phyloP scores from a whole-genome alignment of 2,888 invertebrate species.

The Rhagophthalmus giganteus region DNA sequence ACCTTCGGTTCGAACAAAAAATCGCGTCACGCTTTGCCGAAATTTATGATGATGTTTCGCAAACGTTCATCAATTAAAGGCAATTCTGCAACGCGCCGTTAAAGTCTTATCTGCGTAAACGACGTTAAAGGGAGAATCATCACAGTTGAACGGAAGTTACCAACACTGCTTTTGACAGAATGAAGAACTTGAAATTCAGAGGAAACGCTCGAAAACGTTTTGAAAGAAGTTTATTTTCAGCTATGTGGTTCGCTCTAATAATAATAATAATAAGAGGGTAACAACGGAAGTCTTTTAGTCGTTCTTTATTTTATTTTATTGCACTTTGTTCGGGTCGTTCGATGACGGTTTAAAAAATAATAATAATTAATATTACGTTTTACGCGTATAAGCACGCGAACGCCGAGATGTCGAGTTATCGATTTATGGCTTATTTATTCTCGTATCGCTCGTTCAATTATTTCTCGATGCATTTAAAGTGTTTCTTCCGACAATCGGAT shows the following conservation, averaged over 20 bases:
- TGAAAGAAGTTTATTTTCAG: conserved; percentile 29
- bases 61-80: conserved; percentile 9
- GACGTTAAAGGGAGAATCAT: conserved; percentile 14
- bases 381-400: too few relatives aligned
- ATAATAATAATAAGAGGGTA: conserved; percentile 28
- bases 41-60: conserved; percentile 2
- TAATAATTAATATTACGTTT: conserved; percentile 12
- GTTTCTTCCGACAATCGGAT: conserved; percentile 1
- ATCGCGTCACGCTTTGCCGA: too few relatives aligned
- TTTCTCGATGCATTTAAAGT: not conserved
- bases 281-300: conserved; percentile 27
- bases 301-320: conserved; percentile 22
- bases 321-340: conserved; percentile 4
- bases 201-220: conserved; percentile 20
- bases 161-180: conserved; percentile 13
- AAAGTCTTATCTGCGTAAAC: conserved; percentile 9
- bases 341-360: conserved; percentile 2
- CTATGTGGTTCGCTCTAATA: conserved; percentile 23
- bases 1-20: too few relatives aligned
- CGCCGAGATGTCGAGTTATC: too few relatives aligned
- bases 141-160: conserved; percentile 9
- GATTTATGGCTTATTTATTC: not conserved
- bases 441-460: conserved; percentile 1
- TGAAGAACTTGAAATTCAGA: conserved; percentile 14
- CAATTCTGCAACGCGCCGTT: conserved; percentile 2